These are phyloP conservation scores for Oreochromis spilurus DNA, from an alignment of 2,113 vertebrate genomes.

Conservation along the genomic window DNA sequence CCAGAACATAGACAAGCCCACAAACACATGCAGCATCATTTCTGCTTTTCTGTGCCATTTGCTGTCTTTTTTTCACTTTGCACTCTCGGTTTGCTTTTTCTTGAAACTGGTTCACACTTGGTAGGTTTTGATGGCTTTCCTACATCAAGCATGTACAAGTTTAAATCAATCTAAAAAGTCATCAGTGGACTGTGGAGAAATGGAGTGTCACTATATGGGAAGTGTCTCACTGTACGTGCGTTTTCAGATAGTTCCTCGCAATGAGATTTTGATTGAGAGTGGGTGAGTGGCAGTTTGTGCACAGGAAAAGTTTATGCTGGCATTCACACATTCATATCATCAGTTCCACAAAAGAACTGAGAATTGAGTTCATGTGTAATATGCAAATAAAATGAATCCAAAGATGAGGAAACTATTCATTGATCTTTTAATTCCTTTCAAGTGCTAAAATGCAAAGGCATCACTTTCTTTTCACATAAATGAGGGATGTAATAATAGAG, in stretches of 20 bases:
- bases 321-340: background rate
- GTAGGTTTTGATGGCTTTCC: slow-evolving; percentile 31
- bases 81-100: background rate
- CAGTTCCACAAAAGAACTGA: background rate
- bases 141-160: slow-evolving; percentile 2
- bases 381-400: background rate
- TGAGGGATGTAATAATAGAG: background rate
- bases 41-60: background rate
- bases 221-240: background rate
- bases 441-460: background rate
- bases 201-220: slow-evolving; percentile 1
- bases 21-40: background rate
- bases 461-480: background rate
- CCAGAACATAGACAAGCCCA: background rate
- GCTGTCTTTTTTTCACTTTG: background rate
- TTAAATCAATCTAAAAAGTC: slow-evolving; percentile 32
- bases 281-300: background rate
- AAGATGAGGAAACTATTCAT: background rate
- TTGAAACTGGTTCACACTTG: slow-evolving; percentile 19
- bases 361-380: background rate
- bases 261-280: background rate
- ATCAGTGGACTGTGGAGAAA: slow-evolving; percentile 17
- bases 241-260: background rate
- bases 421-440: background rate
- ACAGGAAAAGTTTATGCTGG: background rate